Evolutionary conservation across 2,888 invertebrate species (phyloP), one percentile per base, ranked within the genome.

Genomic region (Lithophane socia): DNA sequence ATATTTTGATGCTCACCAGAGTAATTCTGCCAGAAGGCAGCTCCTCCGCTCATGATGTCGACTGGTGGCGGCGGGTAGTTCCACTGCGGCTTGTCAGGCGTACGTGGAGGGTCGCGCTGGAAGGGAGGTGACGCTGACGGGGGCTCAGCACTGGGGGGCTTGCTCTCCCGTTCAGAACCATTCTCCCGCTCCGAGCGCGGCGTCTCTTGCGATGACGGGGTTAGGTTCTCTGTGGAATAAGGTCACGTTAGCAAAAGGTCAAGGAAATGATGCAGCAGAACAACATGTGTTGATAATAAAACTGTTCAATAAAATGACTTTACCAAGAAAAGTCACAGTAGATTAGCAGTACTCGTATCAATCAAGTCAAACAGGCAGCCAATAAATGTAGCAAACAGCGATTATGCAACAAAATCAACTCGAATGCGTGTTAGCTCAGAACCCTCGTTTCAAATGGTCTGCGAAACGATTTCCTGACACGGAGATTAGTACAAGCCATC

Each of bases 21-120:
- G 96, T 99, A 99, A 94, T 98, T 99, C 94, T 98, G 98, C 98
- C 98, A 99, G 96, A 99, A 98, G 64, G 98, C 98, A 68, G 98
- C 98, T 60, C 98, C 98, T 74, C 98, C 98, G 90, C 98, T 98
- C 97, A 99, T 98, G 94, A 98, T 97, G 95, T 98, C 98, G 37
- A 97, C 96, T 29, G 97, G 96, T 61, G 96, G 96, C 66, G 97
- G 96, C 29, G 97, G 96, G 89, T 96, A 96, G 94, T 94, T 96
- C 95, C 97, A 97, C 77, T 97, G 97, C 24, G 96, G 94, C 92
- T 97, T 95, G 87, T 96, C 96, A 1, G 96, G 96, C 47, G 96
- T 96, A 84, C 96, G 95, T 16, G 95, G 95, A 70, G 94, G 96
- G 73, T 96, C 96, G 56, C 96, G 92, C 87, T 95, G 94, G 93